Conservation (phyloP, 2,888 invertebrate genomes). For the Criorhina ranunculi region DNA sequence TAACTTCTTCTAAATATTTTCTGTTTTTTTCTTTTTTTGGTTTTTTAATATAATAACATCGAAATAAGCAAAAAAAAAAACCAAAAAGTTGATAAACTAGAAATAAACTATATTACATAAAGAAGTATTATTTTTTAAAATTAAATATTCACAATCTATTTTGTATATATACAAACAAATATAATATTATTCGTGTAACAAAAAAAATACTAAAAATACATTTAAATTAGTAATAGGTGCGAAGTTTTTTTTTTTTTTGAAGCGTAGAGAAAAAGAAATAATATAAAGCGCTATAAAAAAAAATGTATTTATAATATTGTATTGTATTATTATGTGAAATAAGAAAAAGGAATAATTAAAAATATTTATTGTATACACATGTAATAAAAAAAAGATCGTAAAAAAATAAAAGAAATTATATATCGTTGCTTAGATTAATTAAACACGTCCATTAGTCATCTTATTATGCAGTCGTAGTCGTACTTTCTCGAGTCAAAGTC, state of each 20-base stretch:
- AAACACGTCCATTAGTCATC: background rate
- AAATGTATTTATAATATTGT: slow-evolving; percentile 57
- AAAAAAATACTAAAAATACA: slow-evolving; percentile 39
- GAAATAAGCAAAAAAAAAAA: background rate
- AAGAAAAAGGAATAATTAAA: slow-evolving; percentile 32
- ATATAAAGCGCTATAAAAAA: slow-evolving; percentile 45
- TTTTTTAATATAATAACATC: slow-evolving; percentile 33
- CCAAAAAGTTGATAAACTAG: background rate
- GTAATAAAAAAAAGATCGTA: slow-evolving; percentile 49
- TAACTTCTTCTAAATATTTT: background rate
- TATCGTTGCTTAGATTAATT: slow-evolving; percentile 62
- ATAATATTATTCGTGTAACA: slow-evolving; percentile 50
- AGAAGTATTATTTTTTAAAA: slow-evolving; percentile 44
- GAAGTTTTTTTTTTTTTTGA: slow-evolving; percentile 42
- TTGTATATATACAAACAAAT: slow-evolving; percentile 61
- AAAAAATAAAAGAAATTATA: slow-evolving; percentile 54
- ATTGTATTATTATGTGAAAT: slow-evolving; percentile 60
- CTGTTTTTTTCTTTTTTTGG: background rate
- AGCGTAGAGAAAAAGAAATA: slow-evolving; percentile 30
- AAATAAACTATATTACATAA: slow-evolving; percentile 2
- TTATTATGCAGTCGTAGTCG: no score
- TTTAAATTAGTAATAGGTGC: slow-evolving; percentile 44
- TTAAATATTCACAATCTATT: slow-evolving; percentile 36
- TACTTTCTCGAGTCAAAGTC: no score
- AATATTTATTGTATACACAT: slow-evolving; percentile 67